phyloP scores from a whole-genome alignment of 2,113 vertebrate genomes.

The Mus musculus region GRCm39 chr14:79112501-79113000 shows the following conservation, averaged over 20 bases:
- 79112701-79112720: not conserved
- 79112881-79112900: not conserved
- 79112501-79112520: constrained; percentile 7
- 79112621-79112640: not conserved
- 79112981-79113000: not conserved
- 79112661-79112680: not conserved
- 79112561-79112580: constrained; percentile 2
- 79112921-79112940: not conserved
- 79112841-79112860: not conserved
- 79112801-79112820: constrained; percentile 43
- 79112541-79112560: not conserved
- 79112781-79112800: not conserved
- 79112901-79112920: too few species aligned
- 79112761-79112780: not conserved
- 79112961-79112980: not conserved
- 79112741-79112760: not conserved
- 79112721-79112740: constrained; percentile 36
- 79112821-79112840: not conserved
- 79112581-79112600: constrained; percentile 43
- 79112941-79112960: not conserved
- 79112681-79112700: constrained; percentile 13
- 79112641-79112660: not conserved
- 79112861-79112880: not conserved
- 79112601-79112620: constrained; percentile 37
- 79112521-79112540: constrained; percentile 9